These are phyloP conservation scores for Hypothenemus hampei DNA, from an alignment of 1,140 invertebrate genomes.

Conservation along the genomic window DNA sequence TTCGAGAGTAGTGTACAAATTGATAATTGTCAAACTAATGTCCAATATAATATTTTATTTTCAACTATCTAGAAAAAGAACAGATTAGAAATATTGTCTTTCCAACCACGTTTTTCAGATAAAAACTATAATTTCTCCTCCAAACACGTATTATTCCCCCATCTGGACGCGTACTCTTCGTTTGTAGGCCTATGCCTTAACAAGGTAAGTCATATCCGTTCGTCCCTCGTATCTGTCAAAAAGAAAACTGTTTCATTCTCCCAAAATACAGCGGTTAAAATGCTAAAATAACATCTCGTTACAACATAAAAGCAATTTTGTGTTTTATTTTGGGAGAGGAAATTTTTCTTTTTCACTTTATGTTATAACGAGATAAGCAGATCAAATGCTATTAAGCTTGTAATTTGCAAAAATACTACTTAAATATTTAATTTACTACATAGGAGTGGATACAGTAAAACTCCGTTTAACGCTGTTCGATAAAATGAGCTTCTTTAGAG, in stretches of 20 bases:
- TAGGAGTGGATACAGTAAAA: too few relatives aligned
- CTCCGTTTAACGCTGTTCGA: too few relatives aligned
- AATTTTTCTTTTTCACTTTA: conserved; percentile 42
- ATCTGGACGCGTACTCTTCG: conserved; percentile 11
- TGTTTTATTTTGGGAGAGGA: conserved; percentile 48
- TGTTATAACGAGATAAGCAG: conserved; percentile 48
- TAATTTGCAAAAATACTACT: neutral
- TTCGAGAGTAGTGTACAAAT: too few relatives aligned
- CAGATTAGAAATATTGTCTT: conserved; percentile 4
- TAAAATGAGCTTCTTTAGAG: too few relatives aligned
- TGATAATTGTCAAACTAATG: conserved; percentile 2
- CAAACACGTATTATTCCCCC: neutral
- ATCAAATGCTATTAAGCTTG: neutral
- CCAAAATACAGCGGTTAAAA: conserved; percentile 30
- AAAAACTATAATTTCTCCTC: too few relatives aligned
- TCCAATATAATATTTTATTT: neutral
- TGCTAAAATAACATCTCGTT: conserved; percentile 50
- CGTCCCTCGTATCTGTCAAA: conserved; percentile 58
- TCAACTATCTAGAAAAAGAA: too few relatives aligned
- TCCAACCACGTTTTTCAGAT: neutral
- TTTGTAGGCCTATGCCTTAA: conserved; percentile 12
- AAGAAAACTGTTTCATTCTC: conserved; percentile 52
- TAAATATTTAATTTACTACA: too few relatives aligned
- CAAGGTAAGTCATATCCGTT: conserved; percentile 50
- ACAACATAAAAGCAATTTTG: conserved; percentile 43